Evolutionary conservation across 2,113 vertebrate species (phyloP), one percentile per base, ranked within the genome.

Genomic region (Nipponia nippon): DNA sequence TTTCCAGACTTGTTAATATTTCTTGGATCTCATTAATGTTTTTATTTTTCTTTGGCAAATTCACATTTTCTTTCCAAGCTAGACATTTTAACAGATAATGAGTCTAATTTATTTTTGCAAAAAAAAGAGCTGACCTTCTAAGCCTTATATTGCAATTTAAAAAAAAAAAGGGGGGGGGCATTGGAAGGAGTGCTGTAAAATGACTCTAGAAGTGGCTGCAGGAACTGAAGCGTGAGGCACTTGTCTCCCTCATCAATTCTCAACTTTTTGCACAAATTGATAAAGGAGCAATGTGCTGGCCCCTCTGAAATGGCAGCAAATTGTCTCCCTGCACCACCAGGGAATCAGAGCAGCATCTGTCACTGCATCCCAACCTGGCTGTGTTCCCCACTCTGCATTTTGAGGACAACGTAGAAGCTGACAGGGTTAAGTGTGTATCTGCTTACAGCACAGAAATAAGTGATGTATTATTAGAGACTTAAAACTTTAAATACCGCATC

Each of bases 21-120:
- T 92, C 94, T 95, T 92, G 69, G 71, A 92, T 81, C 80, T 84
- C 83, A 87, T 92, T 87, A 84, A 71, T 88, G 88, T 34, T 94
- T 94, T 95, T 85, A 59, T 93, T 85, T 95, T 91, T 85, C 58
- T 52, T 85, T 4, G 2, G 76, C 55, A 92, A 94, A 83, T 70
- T 66, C 67, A 44, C 30, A 7, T 94, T 87, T 93, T 81, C 53
- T 67, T 75, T 61, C 78, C 55, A 25, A 92, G 47, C 22, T 72
- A 2, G 47, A 55, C 63, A 80, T 85, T 69, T 73, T n/a, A 89
- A 84, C 76, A 81, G 71, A 89, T 75, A 94, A 87, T 19, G 72
- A 95, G 11, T 34, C 42, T 67, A 58, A 93, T 55, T 92, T 90
- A 81, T 81, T 84, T 42, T 26, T 34, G 15, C 2, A 19, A 38